Conservation (phyloP, 2,113 vertebrate genomes). For the Pseudopipra pipra region DNA sequence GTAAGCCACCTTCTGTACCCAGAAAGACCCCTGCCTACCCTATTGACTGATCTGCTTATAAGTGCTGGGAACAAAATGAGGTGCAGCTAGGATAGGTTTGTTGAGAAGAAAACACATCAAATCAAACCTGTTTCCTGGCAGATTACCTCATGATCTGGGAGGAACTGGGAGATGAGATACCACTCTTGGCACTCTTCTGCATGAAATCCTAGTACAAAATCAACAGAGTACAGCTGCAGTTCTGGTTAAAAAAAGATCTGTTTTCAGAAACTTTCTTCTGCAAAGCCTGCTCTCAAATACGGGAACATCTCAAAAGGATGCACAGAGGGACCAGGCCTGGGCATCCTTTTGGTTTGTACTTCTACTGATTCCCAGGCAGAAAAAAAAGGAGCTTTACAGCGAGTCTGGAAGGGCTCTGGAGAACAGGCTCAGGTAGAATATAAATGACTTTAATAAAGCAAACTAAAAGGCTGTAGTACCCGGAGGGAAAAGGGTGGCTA, state of each 20-base stretch:
- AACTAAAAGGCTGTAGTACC: not conserved
- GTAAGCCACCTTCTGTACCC: not conserved
- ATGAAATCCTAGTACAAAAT: not conserved
- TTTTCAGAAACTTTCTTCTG: not conserved
- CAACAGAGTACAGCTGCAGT: not conserved
- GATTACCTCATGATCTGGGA: not conserved
- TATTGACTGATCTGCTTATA: not conserved
- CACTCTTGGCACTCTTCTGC: not conserved
- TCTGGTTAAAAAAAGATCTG: not conserved
- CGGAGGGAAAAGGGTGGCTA: rapidly evolving
- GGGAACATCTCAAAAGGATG: not conserved
- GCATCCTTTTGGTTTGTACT: not conserved
- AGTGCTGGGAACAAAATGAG: not conserved
- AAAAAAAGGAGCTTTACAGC: not conserved
- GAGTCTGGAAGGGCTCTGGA: not conserved
- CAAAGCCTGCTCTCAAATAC: not conserved
- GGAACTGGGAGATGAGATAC: not conserved
- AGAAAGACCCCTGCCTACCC: not conserved
- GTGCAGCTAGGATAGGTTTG: not conserved
- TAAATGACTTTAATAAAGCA: not conserved
- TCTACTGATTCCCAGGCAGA: not conserved
- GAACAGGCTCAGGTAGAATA: not conserved
- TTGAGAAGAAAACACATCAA: not conserved
- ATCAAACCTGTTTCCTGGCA: not conserved
- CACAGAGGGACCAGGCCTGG: not conserved